Evolutionary conservation across 2,888 invertebrate genomes (phyloP), one percentile per base, ranked within the genome.

Genomic region (Chouioia cunea): DNA sequence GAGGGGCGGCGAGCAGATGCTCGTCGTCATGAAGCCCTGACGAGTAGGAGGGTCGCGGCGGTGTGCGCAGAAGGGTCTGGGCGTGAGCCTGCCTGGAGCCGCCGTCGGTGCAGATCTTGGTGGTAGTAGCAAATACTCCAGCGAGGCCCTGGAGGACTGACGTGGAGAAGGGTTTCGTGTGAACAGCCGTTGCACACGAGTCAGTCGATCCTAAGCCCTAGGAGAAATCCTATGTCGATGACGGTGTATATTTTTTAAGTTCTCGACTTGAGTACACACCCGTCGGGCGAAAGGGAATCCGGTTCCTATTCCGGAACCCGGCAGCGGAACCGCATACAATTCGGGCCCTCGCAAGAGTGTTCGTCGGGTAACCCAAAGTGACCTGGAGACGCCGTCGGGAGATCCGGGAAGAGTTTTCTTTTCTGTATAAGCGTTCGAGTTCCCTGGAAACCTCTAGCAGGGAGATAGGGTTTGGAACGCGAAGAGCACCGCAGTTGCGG

Each of bases 401-500:
- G 58, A 75, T 75, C 75, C 77, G 74, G 74, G 76, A 74, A 91
- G 90, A 90, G 90, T 90, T 89, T 90, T 90, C 91, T 90, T 91
- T 89, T 91, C 91, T 91, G 89, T 90, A 90, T 90, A 89, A 90
- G 91, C 90, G 85, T 87, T 87, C 87, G 86, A 88, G 87, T 89
- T 89, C 89, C 86, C 89, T 57, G 22, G 57, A 18, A 23, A 18
- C 36, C n/a, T 57, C 10, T 27, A 23, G 27, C 58, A 27, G 36
- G 15, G 43, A 43, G 43, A 36, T 58, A 15, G 22, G 85, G 86
- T 88, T 87, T 86, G 87, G 87, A 87, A 88, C 88, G 88, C 88
- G 89, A 87, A 91, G 90, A 90, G 90, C 90, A 90, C 90, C 90
- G 89, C 85, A 90, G 90, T 90, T 90, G 90, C 85, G 81, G 85